Evolutionary conservation across 2,888 invertebrate species (phyloP).

Genomic region (Terebella lapidaria): DNA sequence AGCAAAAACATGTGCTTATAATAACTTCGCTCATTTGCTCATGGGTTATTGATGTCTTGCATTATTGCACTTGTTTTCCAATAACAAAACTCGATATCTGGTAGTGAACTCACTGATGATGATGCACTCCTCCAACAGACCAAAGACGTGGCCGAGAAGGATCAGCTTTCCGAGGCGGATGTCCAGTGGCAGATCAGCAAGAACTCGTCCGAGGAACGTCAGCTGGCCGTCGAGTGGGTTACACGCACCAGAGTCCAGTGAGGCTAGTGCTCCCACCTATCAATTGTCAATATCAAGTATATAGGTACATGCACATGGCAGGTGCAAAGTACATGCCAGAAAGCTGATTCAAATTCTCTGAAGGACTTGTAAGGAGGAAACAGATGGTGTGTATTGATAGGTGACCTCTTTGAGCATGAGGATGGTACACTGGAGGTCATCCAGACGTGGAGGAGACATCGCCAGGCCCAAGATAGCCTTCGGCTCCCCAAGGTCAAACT

Average conservation of each 20-base stretch:
- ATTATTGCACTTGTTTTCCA: no score
- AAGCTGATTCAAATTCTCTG: no score
- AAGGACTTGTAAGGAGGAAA: no score
- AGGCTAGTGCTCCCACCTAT: slow-evolving; percentile 77
- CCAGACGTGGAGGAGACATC: slow-evolving; percentile 79
- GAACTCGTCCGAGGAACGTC: slow-evolving; percentile 77
- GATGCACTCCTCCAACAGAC: slow-evolving; percentile 75
- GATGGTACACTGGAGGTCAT: slow-evolving; percentile 75
- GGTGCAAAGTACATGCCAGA: no score
- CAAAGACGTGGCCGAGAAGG: slow-evolving; percentile 79
- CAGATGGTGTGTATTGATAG: no score
- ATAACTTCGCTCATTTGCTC: no score
- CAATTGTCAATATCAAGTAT: no score
- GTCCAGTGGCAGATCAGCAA: slow-evolving; percentile 78
- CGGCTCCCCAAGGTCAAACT: slow-evolving; percentile 74
- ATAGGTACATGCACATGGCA: no score
- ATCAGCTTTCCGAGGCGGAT: slow-evolving; percentile 78
- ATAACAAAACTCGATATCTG: no score
- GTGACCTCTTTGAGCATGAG: slow-evolving; percentile 74
- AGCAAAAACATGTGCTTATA: no score
- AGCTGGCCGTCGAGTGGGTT: slow-evolving; percentile 73
- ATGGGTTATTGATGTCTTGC: no score
- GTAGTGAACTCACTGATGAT: slow-evolving; percentile 63
- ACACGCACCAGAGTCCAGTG: slow-evolving; percentile 58
- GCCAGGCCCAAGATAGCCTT: slow-evolving; percentile 78